phyloP scores from a whole-genome alignment of 23 tunicate genomes.

The Halocynthia roretzi region DNA sequence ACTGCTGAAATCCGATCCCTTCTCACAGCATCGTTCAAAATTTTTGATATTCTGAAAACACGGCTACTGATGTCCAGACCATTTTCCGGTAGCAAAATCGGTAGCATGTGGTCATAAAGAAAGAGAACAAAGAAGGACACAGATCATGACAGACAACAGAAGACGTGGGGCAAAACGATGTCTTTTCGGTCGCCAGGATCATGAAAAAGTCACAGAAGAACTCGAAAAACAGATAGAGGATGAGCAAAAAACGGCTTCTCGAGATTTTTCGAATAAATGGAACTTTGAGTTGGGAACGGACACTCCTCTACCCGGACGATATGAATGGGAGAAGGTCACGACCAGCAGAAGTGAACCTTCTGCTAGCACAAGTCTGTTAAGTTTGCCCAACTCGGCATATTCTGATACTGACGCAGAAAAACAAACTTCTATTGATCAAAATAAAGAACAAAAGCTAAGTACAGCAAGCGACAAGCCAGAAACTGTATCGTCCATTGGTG shows the following conservation, averaged over 20 bases:
- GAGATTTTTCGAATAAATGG: slow-evolving; percentile 40
- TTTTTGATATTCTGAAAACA: slow-evolving; percentile 4
- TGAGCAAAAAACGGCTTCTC: slow-evolving; percentile 24
- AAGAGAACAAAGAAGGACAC: not conserved
- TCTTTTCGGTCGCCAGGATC: slow-evolving; percentile 46
- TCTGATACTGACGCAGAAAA: not conserved
- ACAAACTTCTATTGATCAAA: not conserved
- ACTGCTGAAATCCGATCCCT: not conserved
- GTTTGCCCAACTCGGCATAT: not conserved
- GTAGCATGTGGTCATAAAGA: not conserved
- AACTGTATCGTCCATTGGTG: not conserved
- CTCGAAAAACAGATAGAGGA: slow-evolving; percentile 28
- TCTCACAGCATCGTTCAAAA: not conserved
- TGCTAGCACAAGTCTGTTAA: slow-evolving; percentile 3
- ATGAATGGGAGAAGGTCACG: slow-evolving; percentile 34
- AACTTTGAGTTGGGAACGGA: slow-evolving; percentile 46
- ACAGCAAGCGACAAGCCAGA: not conserved
- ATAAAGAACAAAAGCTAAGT: not conserved
- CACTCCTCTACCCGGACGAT: slow-evolving; percentile 42
- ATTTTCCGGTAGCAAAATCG: not conserved
- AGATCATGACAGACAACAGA: slow-evolving; percentile 53
- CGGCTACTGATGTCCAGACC: not conserved
- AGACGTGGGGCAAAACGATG: slow-evolving; percentile 59
- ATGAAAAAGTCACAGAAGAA: slow-evolving; percentile 17
- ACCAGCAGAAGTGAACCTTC: not conserved